Evolutionary conservation across 2,888 invertebrate species (phyloP).

Genomic region (Pemphredon lugubris): DNA sequence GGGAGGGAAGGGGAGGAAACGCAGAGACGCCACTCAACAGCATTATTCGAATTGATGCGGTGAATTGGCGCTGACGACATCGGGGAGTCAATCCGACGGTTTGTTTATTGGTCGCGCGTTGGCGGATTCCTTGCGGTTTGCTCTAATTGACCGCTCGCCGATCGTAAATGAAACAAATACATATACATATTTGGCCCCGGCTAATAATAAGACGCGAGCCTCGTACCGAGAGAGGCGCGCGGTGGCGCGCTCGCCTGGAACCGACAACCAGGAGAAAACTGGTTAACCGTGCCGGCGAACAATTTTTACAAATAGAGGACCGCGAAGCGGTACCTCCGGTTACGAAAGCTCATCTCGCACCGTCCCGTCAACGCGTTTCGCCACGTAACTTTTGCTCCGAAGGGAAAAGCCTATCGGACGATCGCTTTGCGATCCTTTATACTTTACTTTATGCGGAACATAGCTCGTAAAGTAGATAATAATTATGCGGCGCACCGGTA

Average conservation of each 20-base stretch:
- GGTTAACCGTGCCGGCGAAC: too few species aligned
- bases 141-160: conserved; percentile 70
- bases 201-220: background rate
- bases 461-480: conserved; percentile 28
- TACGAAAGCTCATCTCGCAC: too few species aligned
- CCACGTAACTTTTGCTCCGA: background rate
- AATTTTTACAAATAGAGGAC: too few species aligned
- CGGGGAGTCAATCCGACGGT: conserved; percentile 72
- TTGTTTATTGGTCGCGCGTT: conserved; percentile 75
- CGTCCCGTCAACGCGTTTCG: too few species aligned
- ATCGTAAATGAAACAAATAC: conserved; percentile 68
- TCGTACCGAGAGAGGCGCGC: background rate
- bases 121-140: conserved; percentile 71
- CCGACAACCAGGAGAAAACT: too few species aligned
- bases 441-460: conserved; percentile 13
- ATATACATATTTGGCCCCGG: conserved; percentile 15
- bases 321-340: too few species aligned
- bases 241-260: conserved; percentile 11
- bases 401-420: conserved; percentile 10
- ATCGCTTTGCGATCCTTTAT: conserved; percentile 28
- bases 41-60: conserved; percentile 77
- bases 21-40: conserved; percentile 70
- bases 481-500: conserved; percentile 17
- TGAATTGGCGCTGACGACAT: conserved; percentile 77
- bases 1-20: conserved; percentile 29